These are phyloP conservation scores for Eleutherodactylus coqui DNA, from an alignment of 2,797 vertebrate genomes.

Conservation along the genomic window DNA sequence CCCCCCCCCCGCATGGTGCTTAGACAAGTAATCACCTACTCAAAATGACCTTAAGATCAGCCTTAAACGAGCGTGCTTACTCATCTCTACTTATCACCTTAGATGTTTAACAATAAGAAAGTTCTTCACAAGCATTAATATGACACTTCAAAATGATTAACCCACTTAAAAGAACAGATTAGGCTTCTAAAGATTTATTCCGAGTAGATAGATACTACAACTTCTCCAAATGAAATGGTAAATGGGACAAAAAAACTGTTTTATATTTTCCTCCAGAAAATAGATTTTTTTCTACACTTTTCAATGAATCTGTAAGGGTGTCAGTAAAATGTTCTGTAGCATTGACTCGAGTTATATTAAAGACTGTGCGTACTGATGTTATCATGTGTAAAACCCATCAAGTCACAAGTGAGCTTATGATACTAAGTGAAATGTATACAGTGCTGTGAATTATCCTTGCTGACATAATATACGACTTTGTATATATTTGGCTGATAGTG, in stretches of 20 bases:
- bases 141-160: neutral
- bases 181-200: neutral
- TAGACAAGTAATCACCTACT: too few species aligned
- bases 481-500: slow-evolving; percentile 21
- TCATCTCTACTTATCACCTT: too few species aligned
- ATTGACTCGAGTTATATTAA: neutral
- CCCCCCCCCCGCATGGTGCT: too few species aligned
- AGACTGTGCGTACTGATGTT: neutral
- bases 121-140: neutral
- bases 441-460: neutral
- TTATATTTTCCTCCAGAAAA: neutral
- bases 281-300: neutral
- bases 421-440: slow-evolving; percentile 18
- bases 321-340: neutral
- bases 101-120: too few species aligned
- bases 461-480: slow-evolving; percentile 36
- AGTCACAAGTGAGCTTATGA: slow-evolving; percentile 23
- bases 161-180: neutral
- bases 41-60: too few species aligned
- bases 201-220: neutral
- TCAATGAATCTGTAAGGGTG: neutral
- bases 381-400: slow-evolving; percentile 8
- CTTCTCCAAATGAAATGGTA: neutral
- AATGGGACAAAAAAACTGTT: neutral
- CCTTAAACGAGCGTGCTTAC: too few species aligned